Evolutionary conservation across 2,888 invertebrate genomes (phyloP).

Genomic region (Gymnocheta viridis): DNA sequence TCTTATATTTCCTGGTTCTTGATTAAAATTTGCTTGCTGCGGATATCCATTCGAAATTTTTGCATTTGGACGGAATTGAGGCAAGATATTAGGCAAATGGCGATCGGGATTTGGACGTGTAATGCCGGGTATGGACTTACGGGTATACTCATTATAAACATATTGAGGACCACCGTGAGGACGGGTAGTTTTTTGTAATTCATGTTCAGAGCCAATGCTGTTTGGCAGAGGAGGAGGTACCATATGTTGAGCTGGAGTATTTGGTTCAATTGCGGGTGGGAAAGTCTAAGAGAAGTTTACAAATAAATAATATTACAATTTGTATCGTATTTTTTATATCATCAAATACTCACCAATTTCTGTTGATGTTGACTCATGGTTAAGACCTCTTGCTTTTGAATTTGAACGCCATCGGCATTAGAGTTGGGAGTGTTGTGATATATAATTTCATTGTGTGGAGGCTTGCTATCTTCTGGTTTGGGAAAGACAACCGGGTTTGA

Average conservation of each 20-base stretch:
- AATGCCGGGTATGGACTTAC: slow-evolving; percentile 76
- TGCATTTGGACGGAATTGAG: slow-evolving; percentile 88
- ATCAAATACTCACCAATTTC: slow-evolving; percentile 75
- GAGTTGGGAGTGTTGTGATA: slow-evolving; percentile 43
- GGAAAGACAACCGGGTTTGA: slow-evolving; percentile 80
- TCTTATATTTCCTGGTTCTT: slow-evolving; percentile 80
- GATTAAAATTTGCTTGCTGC: slow-evolving; percentile 74
- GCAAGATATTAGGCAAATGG: slow-evolving; percentile 86
- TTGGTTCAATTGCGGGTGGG: slow-evolving; percentile 71
- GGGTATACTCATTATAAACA: slow-evolving; percentile 77
- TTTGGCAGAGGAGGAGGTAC: slow-evolving; percentile 74
- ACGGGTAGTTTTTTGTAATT: slow-evolving; percentile 67
- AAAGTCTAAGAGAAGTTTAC: slow-evolving; percentile 70
- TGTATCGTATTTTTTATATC: neutral
- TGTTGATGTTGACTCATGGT: slow-evolving; percentile 79
- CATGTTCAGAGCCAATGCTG: slow-evolving; percentile 56
- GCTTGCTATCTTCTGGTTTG: slow-evolving; percentile 72
- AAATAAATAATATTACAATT: neutral
- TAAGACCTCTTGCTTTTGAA: slow-evolving; percentile 80
- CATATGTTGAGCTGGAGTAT: slow-evolving; percentile 82
- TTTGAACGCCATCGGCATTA: slow-evolving; percentile 73
- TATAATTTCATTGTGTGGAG: slow-evolving; percentile 55
- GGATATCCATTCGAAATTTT: slow-evolving; percentile 83
- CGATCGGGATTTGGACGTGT: slow-evolving; percentile 75
- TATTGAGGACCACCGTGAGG: slow-evolving; percentile 64